Evolutionary conservation across 2,797 vertebrate genomes (phyloP).

Genomic region (Carapus acus): DNA sequence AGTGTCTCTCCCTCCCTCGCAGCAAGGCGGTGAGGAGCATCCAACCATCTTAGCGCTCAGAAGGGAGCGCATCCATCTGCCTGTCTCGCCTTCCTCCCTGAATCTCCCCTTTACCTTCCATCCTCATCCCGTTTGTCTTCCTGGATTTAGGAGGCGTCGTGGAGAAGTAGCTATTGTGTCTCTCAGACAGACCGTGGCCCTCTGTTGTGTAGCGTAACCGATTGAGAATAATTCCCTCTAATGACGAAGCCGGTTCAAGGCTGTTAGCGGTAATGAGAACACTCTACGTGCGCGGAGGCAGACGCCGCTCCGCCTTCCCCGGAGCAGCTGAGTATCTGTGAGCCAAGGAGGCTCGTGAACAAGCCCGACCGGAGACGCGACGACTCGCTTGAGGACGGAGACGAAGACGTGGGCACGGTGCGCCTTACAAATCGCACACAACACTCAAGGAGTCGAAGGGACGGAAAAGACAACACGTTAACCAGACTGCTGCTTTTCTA

Average conservation of each 20-base stretch:
- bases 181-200: slow-evolving; percentile 61
- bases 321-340: slow-evolving; percentile 37
- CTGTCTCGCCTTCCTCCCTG: neutral
- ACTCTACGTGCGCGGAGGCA: slow-evolving; percentile 55
- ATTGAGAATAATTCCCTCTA: slow-evolving; percentile 71
- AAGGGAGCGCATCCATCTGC: neutral
- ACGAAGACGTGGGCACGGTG: slow-evolving; percentile 36
- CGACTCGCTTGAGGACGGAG: slow-evolving; percentile 11
- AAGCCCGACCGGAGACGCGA: slow-evolving; percentile 21
- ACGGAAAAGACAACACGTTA: too few species aligned
- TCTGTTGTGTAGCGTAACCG: slow-evolving; percentile 63
- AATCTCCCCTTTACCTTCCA: slow-evolving; percentile 5
- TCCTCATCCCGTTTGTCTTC: slow-evolving; percentile 35
- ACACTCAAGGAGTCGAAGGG: slow-evolving; percentile 8
- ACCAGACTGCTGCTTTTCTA: too few species aligned
- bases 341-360: slow-evolving; percentile 26
- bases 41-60: neutral
- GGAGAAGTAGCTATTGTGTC: slow-evolving; percentile 46
- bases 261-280: slow-evolving; percentile 73
- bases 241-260: slow-evolving; percentile 70
- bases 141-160: slow-evolving; percentile 56
- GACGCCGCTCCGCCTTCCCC: slow-evolving; percentile 48
- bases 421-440: slow-evolving; percentile 14
- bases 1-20: too few species aligned
- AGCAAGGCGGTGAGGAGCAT: too few species aligned